Evolutionary conservation across 2,113 vertebrate genomes (phyloP), one percentile per base, ranked within the genome.

Genomic region (Calonectris borealis): DNA sequence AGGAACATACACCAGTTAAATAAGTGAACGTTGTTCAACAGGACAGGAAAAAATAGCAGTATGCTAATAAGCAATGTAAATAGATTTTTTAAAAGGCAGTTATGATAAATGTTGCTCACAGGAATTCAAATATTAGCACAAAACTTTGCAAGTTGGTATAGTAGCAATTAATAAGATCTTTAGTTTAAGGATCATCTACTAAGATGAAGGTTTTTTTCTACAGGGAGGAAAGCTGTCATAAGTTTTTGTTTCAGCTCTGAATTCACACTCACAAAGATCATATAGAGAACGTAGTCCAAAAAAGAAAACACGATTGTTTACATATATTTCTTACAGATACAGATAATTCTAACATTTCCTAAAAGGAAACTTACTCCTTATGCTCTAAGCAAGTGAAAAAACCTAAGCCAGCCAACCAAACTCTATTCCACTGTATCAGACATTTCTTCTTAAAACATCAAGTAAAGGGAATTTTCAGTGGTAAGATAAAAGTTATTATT

Each of bases 1-100:
- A 61, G 1, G 1, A 79, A 82, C 31, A 49, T 44, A 58, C 1
- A 65, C 9, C 0, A 0, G 3, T 51, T 65, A 84, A 72, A n/a
- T 34, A 87, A 66, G 22, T 32, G 31, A 70, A 62, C 20, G 9
- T 7, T 71, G 48, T 55, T 71, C 29, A 83, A 51, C 1, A 69
- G 26, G n/a, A 60, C 18, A 36, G 22, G 38, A 55, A 13, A 49
- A 44, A 87, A 31, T 2, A 49, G 11, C 9, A 40, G 7, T n/a
- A 68, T 60, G 17, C 22, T 79, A 55, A 64, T 20, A 83, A 86
- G 29, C 7, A 51, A 71, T 3, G 2, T 31, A 70, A 78, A 78
- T 9, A 62, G 2, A 55, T 76, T 60, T 94, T 75, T 75, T 54
- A 66, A 78, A 91, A 91, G 10, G 34, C 10, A 70, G 24, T 68